Evolutionary conservation across 2,797 vertebrate genomes (phyloP), one percentile per base, ranked within the genome.

Genomic region (Macroramphosus scolopax): DNA sequence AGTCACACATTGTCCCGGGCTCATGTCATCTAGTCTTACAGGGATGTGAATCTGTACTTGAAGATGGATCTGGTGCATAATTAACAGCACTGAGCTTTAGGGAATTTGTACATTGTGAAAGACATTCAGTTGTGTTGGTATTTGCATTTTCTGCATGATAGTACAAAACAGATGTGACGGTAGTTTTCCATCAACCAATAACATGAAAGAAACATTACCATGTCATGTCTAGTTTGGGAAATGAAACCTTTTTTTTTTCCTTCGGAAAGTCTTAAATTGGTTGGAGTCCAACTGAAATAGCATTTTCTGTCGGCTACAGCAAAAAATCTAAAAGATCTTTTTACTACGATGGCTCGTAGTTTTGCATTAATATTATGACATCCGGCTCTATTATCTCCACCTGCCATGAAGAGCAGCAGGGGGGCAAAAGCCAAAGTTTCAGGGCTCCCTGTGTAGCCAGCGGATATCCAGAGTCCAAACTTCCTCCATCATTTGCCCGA

Each of bases 111-210:
- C 45, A 17, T 56, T 42, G 43, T 30, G 29, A 45, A 33, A 58
- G 38, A 61, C 20, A 18, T 58, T 55, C 40, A 44, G 28, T 53
- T 18, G 37, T 46, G 17, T 57, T 37, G 12, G 15, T 40, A 31
- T 31, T 66, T 43, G 36, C 35, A 45, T 58, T 53, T 70, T 60
- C 58, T 65, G 68, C 55, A 74, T 70, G 69, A 52, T 24, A 17
- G 8, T 56, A 49, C 14, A 44, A 42, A 14, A 47, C 41, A 55
- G 33, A 58, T 22, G 40, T 59, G 25, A 42, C 16, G 29, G 18
- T 31, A 44, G 20, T 53, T 38, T 60, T 46, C 34, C 24, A 2
- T 14, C 29, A 15, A 25, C 42, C 25, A 49, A 22, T 53, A 51
- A 38, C 35, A 40, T 37, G 4, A 25, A 24, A 16, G 33, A 39